phyloP scores from a whole-genome alignment of 2,888 invertebrate genomes.

The Metallyticus violacea region DNA sequence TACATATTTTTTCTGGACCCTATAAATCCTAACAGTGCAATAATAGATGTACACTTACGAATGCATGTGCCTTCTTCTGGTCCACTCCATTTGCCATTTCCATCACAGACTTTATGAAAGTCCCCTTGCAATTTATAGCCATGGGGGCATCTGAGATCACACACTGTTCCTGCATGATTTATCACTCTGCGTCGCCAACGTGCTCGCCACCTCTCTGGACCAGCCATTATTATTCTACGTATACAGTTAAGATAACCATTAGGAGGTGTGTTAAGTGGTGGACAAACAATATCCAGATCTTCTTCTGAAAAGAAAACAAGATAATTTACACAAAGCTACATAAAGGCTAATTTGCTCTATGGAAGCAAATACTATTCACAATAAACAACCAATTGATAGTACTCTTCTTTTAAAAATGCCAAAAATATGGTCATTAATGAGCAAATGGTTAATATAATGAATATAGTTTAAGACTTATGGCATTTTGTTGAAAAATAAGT shows the following conservation, averaged over 20 bases:
- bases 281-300: conserved; percentile 42
- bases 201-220: conserved; percentile 36
- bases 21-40: too few species aligned
- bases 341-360: too few species aligned
- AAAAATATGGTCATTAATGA: too few species aligned
- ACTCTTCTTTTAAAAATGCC: too few species aligned
- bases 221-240: conserved; percentile 39
- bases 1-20: too few species aligned
- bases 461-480: too few species aligned
- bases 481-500: too few species aligned
- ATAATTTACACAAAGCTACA: too few species aligned
- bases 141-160: conserved; percentile 49
- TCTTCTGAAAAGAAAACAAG: conserved; percentile 31
- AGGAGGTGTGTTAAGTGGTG: conserved; percentile 48
- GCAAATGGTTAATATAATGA: too few species aligned
- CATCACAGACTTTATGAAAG: conserved; percentile 48
- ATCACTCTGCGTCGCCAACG: conserved; percentile 43
- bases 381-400: too few species aligned
- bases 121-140: conserved; percentile 49
- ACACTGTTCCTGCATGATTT: conserved; percentile 51
- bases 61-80: conserved; percentile 49
- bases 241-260: conserved; percentile 51
- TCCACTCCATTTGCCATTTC: conserved; percentile 49
- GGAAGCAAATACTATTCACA: too few species aligned
- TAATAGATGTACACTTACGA: conserved; percentile 43